Evolutionary conservation across 2,888 invertebrate genomes (phyloP).

Genomic region (Ceriagrion tenellum): DNA sequence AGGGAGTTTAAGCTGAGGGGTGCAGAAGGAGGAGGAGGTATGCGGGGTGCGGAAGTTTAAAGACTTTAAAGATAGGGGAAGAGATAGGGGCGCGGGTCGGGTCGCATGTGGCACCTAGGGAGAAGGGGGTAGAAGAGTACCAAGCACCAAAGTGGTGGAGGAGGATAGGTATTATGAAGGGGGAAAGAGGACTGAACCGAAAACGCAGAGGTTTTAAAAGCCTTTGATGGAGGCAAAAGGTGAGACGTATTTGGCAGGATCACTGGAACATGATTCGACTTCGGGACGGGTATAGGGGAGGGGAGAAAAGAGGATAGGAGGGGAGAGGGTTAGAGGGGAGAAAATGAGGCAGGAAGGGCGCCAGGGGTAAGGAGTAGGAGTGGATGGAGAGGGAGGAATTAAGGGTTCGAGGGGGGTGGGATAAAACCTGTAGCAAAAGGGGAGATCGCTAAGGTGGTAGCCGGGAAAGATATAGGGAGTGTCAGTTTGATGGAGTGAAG

Average conservation of each 20-base stretch:
- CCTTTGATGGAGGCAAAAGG: constrained; percentile 38
- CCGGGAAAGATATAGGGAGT: neutral
- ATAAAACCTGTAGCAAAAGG: neutral
- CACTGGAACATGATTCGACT: constrained; percentile 14
- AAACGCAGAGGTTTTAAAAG: neutral
- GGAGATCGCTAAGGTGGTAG: neutral
- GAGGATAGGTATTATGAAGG: too few species aligned
- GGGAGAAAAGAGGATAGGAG: neutral
- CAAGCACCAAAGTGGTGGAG: neutral
- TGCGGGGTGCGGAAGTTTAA: neutral
- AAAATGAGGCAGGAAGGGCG: neutral
- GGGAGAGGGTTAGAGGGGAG: neutral
- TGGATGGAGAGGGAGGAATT: neutral
- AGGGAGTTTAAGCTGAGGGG: neutral
- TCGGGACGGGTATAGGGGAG: neutral
- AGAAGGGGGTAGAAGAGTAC: neutral
- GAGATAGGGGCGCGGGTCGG: neutral
- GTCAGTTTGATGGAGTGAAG: constrained; percentile 51
- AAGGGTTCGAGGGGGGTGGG: neutral
- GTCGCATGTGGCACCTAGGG: too few species aligned
- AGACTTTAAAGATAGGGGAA: neutral
- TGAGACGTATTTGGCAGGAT: constrained; percentile 9
- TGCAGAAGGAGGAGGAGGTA: too few species aligned
- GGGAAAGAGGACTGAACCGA: neutral
- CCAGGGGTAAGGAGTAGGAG: too few species aligned